These are phyloP conservation scores for Cebidichthys violaceus DNA, from an alignment of 2,113 vertebrate genomes.

Conservation along the genomic window DNA sequence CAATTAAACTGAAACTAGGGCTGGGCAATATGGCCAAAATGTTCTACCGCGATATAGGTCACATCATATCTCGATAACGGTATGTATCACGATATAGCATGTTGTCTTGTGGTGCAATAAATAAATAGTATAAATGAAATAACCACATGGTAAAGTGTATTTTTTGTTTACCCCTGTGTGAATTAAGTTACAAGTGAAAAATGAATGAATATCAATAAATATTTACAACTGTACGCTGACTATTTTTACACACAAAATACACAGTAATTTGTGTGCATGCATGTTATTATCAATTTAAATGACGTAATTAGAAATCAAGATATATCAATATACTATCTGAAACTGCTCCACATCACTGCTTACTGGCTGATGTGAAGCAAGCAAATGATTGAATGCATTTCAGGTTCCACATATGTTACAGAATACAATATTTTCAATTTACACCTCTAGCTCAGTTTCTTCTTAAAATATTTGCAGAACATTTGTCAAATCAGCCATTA, in stretches of 20 bases:
- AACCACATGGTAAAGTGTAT: background rate
- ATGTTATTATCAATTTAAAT: background rate
- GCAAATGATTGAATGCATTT: background rate
- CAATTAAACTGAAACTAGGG: background rate
- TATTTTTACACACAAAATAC: no score
- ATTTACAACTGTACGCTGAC: no score
- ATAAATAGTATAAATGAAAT: background rate
- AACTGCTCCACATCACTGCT: background rate
- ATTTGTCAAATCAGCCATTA: background rate
- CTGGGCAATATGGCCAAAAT: background rate
- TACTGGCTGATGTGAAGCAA: background rate
- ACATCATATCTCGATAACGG: background rate
- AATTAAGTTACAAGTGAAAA: background rate
- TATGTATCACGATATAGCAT: no score
- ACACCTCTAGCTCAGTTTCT: background rate
- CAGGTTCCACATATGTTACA: background rate
- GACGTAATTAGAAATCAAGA: background rate
- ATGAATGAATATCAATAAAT: no score
- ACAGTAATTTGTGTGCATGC: no score
- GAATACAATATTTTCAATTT: background rate
- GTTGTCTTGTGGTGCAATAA: background rate
- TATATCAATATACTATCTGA: background rate
- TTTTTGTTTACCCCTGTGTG: background rate
- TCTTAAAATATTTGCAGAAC: background rate
- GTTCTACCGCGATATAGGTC: background rate